Evolutionary conservation across 2,888 invertebrate genomes (phyloP).

Genomic region (Trachelus troglodyta): DNA sequence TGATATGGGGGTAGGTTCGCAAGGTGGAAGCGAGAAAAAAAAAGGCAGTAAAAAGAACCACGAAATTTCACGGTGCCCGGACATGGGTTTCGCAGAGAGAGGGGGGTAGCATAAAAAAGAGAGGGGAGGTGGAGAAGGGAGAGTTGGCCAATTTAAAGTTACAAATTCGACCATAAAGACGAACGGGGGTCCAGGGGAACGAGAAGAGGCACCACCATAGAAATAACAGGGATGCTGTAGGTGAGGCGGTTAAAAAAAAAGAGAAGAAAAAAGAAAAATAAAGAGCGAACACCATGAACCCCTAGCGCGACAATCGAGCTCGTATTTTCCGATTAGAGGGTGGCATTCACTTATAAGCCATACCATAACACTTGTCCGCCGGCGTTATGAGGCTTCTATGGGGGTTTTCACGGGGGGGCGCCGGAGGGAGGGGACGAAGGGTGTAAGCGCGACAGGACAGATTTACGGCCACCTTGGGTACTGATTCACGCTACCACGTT

Average conservation of each 20-base stretch:
- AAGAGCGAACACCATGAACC: slow-evolving; percentile 36
- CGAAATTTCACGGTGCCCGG: slow-evolving; percentile 42
- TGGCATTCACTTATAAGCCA: slow-evolving; percentile 67
- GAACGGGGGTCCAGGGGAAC: slow-evolving; percentile 18
- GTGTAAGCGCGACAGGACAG: slow-evolving; percentile 40
- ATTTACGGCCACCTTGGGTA: slow-evolving; percentile 66
- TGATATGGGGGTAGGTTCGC: too few relatives aligned
- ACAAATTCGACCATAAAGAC: slow-evolving; percentile 62
- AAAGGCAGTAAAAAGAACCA: slow-evolving; percentile 31
- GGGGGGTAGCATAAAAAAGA: not conserved
- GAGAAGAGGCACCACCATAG: slow-evolving; percentile 54
- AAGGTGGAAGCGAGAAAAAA: too few relatives aligned
- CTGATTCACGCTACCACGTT: slow-evolving; percentile 55
- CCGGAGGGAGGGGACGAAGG: slow-evolving; percentile 19
- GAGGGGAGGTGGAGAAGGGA: slow-evolving; percentile 15
- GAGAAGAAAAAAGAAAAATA: slow-evolving; percentile 4
- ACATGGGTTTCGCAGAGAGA: slow-evolving; percentile 23
- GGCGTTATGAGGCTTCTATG: slow-evolving; percentile 57
- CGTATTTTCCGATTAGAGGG: slow-evolving; percentile 66
- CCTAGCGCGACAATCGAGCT: slow-evolving; percentile 58
- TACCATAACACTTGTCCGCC: slow-evolving; percentile 65
- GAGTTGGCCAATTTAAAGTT: slow-evolving; percentile 57
- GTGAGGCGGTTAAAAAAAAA: slow-evolving; percentile 36
- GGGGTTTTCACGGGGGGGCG: slow-evolving; percentile 16
- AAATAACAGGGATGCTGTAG: slow-evolving; percentile 29